These are phyloP conservation scores for Hyposoter didymator DNA, from an alignment of 2,888 invertebrate species.

Conservation along the genomic window DNA sequence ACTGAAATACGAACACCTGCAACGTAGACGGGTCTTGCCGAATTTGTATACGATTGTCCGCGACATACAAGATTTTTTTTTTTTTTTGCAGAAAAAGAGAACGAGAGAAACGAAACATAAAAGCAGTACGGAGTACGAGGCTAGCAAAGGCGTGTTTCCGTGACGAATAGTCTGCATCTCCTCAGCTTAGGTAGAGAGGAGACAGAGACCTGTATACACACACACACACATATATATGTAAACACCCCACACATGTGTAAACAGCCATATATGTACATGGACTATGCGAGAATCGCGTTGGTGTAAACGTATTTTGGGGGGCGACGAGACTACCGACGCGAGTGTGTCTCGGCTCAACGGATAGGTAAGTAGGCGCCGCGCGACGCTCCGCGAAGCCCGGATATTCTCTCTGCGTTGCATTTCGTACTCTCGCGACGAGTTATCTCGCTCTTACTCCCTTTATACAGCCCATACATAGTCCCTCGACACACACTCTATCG, in stretches of 20 bases:
- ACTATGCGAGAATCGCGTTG: slow-evolving; percentile 26
- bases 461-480: slow-evolving; percentile 17
- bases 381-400: slow-evolving; percentile 56
- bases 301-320: slow-evolving; percentile 69
- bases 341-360: slow-evolving; percentile 69
- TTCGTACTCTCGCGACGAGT: slow-evolving; percentile 48
- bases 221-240: neutral
- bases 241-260: neutral
- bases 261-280: neutral
- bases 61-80: slow-evolving; percentile 63
- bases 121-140: slow-evolving; percentile 23
- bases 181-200: slow-evolving; percentile 53
- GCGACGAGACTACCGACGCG: slow-evolving; percentile 68
- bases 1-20: slow-evolving; percentile 61
- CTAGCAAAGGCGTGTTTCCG: slow-evolving; percentile 67
- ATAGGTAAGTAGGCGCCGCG: slow-evolving; percentile 68
- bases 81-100: slow-evolving; percentile 52
- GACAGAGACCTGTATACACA: slow-evolving; percentile 12
- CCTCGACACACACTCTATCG: slow-evolving; percentile 29
- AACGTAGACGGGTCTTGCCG: slow-evolving; percentile 55
- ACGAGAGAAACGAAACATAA: slow-evolving; percentile 36
- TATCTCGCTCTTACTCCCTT: slow-evolving; percentile 49
- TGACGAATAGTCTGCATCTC: slow-evolving; percentile 68
- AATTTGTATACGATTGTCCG: slow-evolving; percentile 68
- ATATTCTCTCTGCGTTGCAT: slow-evolving; percentile 61